Evolutionary conservation across 2,113 vertebrate species (phyloP), one percentile per base, ranked within the genome.

Genomic region (Phainopepla nitens): DNA sequence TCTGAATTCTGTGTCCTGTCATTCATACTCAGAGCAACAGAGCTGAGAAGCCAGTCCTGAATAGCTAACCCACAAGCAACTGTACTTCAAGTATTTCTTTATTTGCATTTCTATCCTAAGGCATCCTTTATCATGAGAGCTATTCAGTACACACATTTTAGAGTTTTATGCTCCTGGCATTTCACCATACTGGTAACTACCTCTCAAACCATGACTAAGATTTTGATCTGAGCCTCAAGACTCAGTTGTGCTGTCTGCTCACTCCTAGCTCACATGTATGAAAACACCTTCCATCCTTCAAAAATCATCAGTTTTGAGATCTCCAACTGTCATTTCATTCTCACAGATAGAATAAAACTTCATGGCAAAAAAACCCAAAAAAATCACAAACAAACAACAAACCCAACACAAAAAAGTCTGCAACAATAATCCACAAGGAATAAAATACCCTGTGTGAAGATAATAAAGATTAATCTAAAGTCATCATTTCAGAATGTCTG

Each of bases 71-170:
- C 58, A 90, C 72, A 53, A 73, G 42, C 33, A 76, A 82, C 50
- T n/a, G 25, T 72, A 83, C 56, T 88, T 80, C 68, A 73, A 78
- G 44, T 70, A 66, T 54, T 54, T 86, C 78, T 71, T 87, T 42
- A 85, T 93, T 95, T 94, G 71, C 79, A 89, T 83, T 90, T 77
- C 76, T 90, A 61, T 45, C 76, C 76, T 27, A 36, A 92, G 56
- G 47, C 72, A 83, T 68, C 76, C 45, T 90, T 69, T 68, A 70
- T 60, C 56, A 75, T 31, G 44, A 87, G n/a, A 85, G 82, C 73
- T 61, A 18, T 36, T 44, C 41, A 60, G 22, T 47, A 79, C 31
- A 82, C 6, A 69, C 4, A 82, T 80, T 82, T 88, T 14, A 60
- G 60, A 49, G 33, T 39, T 71, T 60, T 42, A 69, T 60, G 29